Conservation (phyloP, 2,113 vertebrate species). For the Serinus canaria region DNA sequence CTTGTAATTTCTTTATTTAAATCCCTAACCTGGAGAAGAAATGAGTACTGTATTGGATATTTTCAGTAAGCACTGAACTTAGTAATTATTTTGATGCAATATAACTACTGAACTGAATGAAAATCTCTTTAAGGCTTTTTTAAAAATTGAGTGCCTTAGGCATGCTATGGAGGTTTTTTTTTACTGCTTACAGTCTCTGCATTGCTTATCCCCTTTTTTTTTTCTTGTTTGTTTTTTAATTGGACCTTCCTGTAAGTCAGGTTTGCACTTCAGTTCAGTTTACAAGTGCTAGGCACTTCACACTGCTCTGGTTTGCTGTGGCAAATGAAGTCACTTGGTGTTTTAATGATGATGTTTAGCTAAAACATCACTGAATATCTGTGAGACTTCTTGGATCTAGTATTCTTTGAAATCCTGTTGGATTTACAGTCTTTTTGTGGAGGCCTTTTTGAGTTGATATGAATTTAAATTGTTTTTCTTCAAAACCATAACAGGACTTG, state of each 20-base stretch:
- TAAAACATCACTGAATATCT: not conserved
- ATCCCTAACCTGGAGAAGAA: not conserved
- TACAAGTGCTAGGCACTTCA: not conserved
- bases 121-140: not conserved
- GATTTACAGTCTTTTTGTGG: not conserved
- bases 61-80: not conserved
- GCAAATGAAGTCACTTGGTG: not conserved
- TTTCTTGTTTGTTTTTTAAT: not conserved
- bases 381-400: not conserved
- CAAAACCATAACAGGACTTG: slow-evolving; percentile 78
- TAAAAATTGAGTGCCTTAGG: not conserved
- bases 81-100: not conserved
- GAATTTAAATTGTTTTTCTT: slow-evolving; percentile 5
- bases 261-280: not conserved
- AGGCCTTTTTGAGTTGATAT: not conserved
- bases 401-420: not conserved
- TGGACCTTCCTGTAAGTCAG: not conserved
- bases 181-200: not conserved
- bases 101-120: not conserved
- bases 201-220: not conserved
- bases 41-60: not conserved
- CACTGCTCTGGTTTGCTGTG: not conserved
- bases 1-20: not conserved
- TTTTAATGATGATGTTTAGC: not conserved
- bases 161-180: not conserved